These are phyloP conservation scores for Stegana nigrithorax DNA, from an alignment of 2,888 invertebrate species.

Conservation along the genomic window DNA sequence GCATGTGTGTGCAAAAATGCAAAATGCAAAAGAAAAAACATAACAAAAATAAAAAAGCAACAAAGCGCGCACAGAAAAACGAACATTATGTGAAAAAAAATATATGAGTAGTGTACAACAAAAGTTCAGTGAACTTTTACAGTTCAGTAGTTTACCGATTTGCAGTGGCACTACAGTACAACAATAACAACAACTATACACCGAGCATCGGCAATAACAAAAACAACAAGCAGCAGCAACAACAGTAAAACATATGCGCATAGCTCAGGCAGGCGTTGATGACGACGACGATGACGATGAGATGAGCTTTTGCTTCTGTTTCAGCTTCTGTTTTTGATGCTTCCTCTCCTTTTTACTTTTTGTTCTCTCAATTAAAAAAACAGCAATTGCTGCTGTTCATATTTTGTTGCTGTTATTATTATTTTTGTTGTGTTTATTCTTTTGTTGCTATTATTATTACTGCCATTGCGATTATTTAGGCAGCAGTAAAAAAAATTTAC, in stretches of 20 bases:
- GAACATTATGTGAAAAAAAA: not conserved
- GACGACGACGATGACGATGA: slow-evolving; percentile 22
- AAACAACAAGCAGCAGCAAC: not conserved
- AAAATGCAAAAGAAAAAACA: not conserved
- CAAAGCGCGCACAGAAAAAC: not conserved
- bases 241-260: slow-evolving; percentile 4
- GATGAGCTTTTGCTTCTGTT: no score
- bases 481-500: no score
- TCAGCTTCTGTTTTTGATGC: slow-evolving; percentile 29
- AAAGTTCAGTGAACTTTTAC: slow-evolving; percentile 60
- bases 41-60: not conserved
- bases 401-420: slow-evolving; percentile 33
- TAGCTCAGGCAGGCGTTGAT: not conserved
- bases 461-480: no score
- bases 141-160: slow-evolving; percentile 63
- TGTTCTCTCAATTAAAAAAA: no score
- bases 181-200: slow-evolving; percentile 14
- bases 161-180: slow-evolving; percentile 29
- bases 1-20: not conserved
- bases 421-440: no score
- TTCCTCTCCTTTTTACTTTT: slow-evolving; percentile 12
- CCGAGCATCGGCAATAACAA: no score
- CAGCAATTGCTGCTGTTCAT: no score
- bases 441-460: no score
- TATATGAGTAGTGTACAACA: slow-evolving; percentile 3